Evolutionary conservation across 2,888 invertebrate genomes (phyloP), one percentile per base, ranked within the genome.

Genomic region (Agrypnus murinus): DNA sequence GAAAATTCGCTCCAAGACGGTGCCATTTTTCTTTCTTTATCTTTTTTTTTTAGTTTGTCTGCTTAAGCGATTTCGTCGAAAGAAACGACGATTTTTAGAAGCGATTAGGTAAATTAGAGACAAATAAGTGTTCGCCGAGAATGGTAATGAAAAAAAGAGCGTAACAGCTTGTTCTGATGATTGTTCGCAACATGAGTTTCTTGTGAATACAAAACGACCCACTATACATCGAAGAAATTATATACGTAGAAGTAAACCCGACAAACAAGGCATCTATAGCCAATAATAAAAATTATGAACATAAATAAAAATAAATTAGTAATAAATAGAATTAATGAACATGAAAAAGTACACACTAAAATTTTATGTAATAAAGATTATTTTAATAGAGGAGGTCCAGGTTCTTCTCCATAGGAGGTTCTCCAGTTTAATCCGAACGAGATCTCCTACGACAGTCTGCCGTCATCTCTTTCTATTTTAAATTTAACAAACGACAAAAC

Each of bases 381-480:
- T 74, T 74, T 75, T 73, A 76, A 76, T 73, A 75, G 68, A 71
- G 59, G 69, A 71, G 67, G 65, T 64, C 71, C 74, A 63, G 71
- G 75, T 74, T 75, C 72, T 71, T 65, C 76, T 67, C 76, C 59
- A 69, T 76, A 76, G 76, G 76, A 57, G 76, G 76, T 66, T 75
- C 64, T 65, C 60, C 62, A 65, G 67, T 69, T 62, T 63, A 65
- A 62, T 64, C 38, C 63, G 50, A 65, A 68, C 60, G 59, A 71
- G 58, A 63, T 60, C 48, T 46, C 46, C 19, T 65, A 65, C 62
- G 60, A 68, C 59, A 64, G 46, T 43, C 46, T 58, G 45, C 15
- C 38, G 59, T 50, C 53, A 45, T 65, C 70, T 71, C 68, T 68
- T 43, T 71, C 67, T 58, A 36, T 38, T 71, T 48, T 46, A 48